phyloP scores from a whole-genome alignment of 2,888 invertebrate genomes.

The Hoplodrina ambigua region DNA sequence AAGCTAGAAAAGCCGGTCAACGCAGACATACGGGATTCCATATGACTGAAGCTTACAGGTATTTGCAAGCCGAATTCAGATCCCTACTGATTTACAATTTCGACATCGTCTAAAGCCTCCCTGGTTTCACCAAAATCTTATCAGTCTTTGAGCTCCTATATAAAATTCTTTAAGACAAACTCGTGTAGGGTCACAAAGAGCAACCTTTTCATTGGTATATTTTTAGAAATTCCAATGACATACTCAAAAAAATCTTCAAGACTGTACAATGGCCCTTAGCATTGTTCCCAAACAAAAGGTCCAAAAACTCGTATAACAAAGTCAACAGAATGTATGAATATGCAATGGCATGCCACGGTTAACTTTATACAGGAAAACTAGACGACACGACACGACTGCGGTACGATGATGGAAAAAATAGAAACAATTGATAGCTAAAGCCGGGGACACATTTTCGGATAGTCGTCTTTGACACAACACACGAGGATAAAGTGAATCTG shows the following conservation, averaged over 20 bases:
- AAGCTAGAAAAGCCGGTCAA: background rate
- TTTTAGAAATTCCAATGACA: slow-evolving; percentile 41
- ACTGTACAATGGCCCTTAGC: slow-evolving; percentile 39
- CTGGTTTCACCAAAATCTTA: background rate
- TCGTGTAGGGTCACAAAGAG: slow-evolving; percentile 20
- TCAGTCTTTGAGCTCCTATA: slow-evolving; percentile 1
- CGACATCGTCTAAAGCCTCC: background rate
- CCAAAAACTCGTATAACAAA: slow-evolving; percentile 55
- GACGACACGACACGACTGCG: slow-evolving; percentile 23
- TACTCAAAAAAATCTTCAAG: slow-evolving; percentile 42
- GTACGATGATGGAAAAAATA: background rate
- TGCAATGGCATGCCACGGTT: slow-evolving; percentile 57
- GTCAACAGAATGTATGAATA: slow-evolving; percentile 61
- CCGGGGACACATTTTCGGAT: too few relatives aligned
- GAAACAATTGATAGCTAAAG: background rate
- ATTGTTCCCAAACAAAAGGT: slow-evolving; percentile 58
- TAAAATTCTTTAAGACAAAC: background rate
- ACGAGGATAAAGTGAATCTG: too few relatives aligned
- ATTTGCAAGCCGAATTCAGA: slow-evolving; percentile 17
- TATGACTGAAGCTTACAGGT: slow-evolving; percentile 7
- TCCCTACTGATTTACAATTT: slow-evolving; percentile 20
- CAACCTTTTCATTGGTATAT: slow-evolving; percentile 15
- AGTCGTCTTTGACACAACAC: too few relatives aligned
- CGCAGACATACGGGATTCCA: background rate
- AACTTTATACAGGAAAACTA: slow-evolving; percentile 28